Conservation (phyloP, 2,888 invertebrate genomes). For the Pheosia gnoma region DNA sequence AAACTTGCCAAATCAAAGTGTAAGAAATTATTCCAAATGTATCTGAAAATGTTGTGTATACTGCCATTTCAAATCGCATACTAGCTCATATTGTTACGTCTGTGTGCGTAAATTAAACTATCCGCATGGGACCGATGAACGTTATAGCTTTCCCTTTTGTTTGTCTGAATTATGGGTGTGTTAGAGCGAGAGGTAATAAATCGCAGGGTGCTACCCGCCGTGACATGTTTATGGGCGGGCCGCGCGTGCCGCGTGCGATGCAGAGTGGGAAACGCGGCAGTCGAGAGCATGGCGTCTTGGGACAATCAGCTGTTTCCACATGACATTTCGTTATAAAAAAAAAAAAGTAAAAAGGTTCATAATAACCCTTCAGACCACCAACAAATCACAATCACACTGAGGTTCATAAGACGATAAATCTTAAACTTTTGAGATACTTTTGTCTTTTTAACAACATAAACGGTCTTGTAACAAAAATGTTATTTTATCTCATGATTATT, state of each 20-base stretch:
- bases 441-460: no score
- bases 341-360: no score
- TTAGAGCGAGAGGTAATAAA: constrained; percentile 84
- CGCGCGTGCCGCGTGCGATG: constrained; percentile 63
- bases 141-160: constrained; percentile 85
- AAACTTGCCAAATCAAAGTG: constrained; percentile 6
- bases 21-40: constrained; percentile 21
- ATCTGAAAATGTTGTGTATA: constrained; percentile 55
- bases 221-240: constrained; percentile 85
- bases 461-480: no score
- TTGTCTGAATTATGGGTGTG: constrained; percentile 78
- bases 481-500: no score
- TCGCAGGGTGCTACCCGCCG: constrained; percentile 73
- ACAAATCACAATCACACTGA: no score
- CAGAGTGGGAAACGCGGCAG: constrained; percentile 73
- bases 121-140: constrained; percentile 82
- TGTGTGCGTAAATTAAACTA: constrained; percentile 84
- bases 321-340: neutral
- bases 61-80: constrained; percentile 67
- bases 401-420: no score
- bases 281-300: constrained; percentile 77
- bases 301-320: constrained; percentile 13
- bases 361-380: no score
- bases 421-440: no score
- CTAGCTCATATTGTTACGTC: constrained; percentile 75